Conservation (phyloP, 2,888 invertebrate genomes). For the Hirtodrosophila duncani region DNA sequence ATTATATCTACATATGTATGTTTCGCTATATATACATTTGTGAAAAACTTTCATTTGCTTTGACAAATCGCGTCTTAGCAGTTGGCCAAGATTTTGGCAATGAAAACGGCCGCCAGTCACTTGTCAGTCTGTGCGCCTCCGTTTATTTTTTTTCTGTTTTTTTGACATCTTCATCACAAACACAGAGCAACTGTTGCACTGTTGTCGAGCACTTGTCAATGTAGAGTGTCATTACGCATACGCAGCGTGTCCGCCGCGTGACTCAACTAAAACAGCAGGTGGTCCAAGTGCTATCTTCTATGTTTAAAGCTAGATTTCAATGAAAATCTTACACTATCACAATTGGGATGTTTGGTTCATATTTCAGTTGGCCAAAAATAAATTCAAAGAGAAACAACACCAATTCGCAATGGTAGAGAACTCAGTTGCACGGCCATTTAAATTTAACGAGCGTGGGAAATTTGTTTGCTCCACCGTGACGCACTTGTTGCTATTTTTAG, state of each 20-base stretch:
- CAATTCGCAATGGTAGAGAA: background rate
- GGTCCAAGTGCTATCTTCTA: conserved; percentile 7
- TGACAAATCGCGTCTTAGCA: conserved; percentile 56
- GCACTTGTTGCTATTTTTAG: conserved; percentile 58
- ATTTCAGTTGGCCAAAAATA: conserved; percentile 40
- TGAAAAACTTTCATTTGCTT: conserved; percentile 17
- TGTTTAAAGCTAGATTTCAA: conserved; percentile 44
- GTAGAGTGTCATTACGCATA: conserved; percentile 46
- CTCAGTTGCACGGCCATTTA: conserved; percentile 39
- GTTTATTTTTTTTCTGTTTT: no score
- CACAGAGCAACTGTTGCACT: conserved; percentile 20
- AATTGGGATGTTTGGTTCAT: conserved; percentile 12
- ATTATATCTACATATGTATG: conserved; percentile 10
- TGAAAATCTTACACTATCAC: conserved; percentile 27
- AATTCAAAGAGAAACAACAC: conserved; percentile 1
- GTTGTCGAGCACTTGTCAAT: conserved; percentile 1
- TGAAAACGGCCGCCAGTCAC: conserved; percentile 47
- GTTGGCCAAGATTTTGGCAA: conserved; percentile 40
- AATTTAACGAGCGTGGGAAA: conserved; percentile 63
- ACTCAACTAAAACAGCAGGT: conserved; percentile 37
- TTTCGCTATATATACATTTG: conserved; percentile 9
- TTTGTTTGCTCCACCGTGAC: conserved; percentile 46
- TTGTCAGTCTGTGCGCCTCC: conserved; percentile 43
- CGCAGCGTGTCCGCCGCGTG: conserved; percentile 43
- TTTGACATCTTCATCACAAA: conserved; percentile 20